These are phyloP conservation scores for Petrocephalus sullivani DNA, from an alignment of 2,797 vertebrate species.

Conservation along the genomic window DNA sequence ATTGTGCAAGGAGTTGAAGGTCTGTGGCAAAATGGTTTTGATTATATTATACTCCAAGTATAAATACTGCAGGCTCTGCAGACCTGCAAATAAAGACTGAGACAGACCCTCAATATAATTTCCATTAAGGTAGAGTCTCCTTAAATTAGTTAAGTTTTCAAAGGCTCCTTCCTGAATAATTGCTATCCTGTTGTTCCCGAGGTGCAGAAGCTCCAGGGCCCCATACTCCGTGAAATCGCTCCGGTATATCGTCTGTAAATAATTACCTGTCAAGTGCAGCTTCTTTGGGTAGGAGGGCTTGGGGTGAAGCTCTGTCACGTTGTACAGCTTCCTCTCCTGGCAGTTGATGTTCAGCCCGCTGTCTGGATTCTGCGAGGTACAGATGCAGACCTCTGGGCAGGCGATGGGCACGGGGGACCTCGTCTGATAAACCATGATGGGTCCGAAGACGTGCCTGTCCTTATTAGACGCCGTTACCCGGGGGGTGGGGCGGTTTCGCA, in stretches of 20 bases:
- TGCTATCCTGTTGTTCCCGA: conserved; percentile 93
- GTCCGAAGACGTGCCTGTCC: conserved; percentile 91
- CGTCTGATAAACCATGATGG: conserved; percentile 98
- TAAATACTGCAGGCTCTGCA: conserved; percentile 91
- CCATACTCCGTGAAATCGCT: conserved; percentile 81
- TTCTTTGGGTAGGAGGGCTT: conserved; percentile 92
- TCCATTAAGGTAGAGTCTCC: conserved; percentile 91
- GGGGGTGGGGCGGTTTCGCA: conserved; percentile 83
- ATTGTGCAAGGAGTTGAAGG: conserved; percentile 84
- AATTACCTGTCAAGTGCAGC: conserved; percentile 93
- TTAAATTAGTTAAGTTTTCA: conserved; percentile 86
- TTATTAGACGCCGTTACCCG: conserved; percentile 77
- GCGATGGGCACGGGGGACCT: conserved; percentile 86
- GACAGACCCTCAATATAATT: conserved; percentile 93
- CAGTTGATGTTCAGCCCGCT: conserved; percentile 92
- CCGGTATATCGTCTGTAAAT: conserved; percentile 83
- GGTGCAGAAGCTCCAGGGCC: conserved; percentile 86
- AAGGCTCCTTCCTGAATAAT: conserved; percentile 91
- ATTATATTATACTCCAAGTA: conserved; percentile 98
- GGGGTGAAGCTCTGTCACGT: conserved; percentile 86
- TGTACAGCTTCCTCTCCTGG: conserved; percentile 88
- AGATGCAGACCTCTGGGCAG: conserved; percentile 84
- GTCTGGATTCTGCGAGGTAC: conserved; percentile 87
- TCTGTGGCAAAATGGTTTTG: conserved; percentile 85
- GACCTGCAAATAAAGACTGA: conserved; percentile 79